Conservation (phyloP, 1,140 invertebrate genomes). For the Potamilus streckersoni region DNA sequence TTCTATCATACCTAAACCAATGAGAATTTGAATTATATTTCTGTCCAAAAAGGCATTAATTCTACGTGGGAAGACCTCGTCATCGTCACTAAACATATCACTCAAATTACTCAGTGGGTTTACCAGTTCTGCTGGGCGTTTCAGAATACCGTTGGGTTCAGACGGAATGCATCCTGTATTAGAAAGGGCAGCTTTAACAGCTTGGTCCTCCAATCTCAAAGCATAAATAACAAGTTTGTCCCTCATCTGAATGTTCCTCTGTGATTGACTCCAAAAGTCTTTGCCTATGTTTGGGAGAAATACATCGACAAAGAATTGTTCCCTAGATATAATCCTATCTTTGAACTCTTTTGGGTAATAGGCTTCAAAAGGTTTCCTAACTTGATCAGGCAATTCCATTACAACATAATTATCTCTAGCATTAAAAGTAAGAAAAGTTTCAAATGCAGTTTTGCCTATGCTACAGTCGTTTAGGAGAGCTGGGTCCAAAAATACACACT, state of each 20-base stretch:
- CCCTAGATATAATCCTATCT: not conserved
- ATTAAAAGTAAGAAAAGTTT: not conserved
- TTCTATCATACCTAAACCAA: slow-evolving; percentile 33
- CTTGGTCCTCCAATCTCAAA: slow-evolving; percentile 8
- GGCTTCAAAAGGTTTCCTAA: not conserved
- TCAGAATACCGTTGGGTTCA: not conserved
- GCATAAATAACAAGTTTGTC: not conserved
- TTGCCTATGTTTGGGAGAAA: slow-evolving; percentile 6
- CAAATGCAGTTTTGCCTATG: not conserved
- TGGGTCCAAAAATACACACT: slow-evolving; percentile 3
- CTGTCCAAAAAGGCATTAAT: slow-evolving; percentile 11
- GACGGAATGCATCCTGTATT: slow-evolving; percentile 12
- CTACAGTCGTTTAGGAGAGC: not conserved
- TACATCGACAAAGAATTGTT: slow-evolving; percentile 4
- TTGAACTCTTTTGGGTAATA: not conserved
- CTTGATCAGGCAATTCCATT: no score
- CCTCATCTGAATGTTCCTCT: not conserved
- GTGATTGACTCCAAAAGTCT: not conserved
- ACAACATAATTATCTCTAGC: no score
- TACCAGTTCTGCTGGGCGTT: slow-evolving; percentile 11
- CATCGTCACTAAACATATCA: not conserved
- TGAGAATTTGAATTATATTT: slow-evolving; percentile 5
- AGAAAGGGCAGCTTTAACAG: slow-evolving; percentile 20
- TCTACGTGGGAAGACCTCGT: slow-evolving; percentile 11
- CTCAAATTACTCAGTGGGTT: slow-evolving; percentile 1